Evolutionary conservation across 2,113 vertebrate species (phyloP).

Genomic region (Gila orcuttii): DNA sequence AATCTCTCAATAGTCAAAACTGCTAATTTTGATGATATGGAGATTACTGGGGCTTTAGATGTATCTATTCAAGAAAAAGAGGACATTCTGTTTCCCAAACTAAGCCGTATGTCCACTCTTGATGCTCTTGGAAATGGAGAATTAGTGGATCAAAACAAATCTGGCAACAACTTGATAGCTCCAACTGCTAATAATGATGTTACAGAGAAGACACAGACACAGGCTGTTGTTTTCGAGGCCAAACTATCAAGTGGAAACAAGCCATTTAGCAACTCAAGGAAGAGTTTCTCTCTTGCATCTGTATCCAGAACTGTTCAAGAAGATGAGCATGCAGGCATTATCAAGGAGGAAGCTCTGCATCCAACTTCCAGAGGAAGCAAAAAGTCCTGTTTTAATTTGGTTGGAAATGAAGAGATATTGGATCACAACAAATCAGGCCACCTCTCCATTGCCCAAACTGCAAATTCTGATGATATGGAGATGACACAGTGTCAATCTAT

Average conservation of each 20-base stretch:
- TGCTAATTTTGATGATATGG: conserved; percentile 35
- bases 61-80: conserved; percentile 29
- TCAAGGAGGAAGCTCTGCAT: background rate
- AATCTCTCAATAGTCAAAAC: background rate
- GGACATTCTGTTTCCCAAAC: background rate
- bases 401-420: background rate
- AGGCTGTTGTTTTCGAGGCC: background rate
- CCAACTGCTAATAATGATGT: conserved; percentile 44
- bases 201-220: conserved; percentile 62
- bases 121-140: background rate
- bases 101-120: background rate
- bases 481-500: conserved; percentile 51
- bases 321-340: background rate
- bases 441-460: background rate
- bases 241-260: conserved; percentile 23
- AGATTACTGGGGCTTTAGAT: conserved; percentile 27
- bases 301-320: conserved; percentile 1
- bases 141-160: background rate
- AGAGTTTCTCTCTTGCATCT: background rate
- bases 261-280: conserved; percentile 16
- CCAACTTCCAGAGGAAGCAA: background rate
- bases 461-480: conserved; percentile 42
- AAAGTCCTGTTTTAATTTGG: background rate
- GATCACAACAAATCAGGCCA: background rate
- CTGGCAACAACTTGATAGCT: background rate